Conservation (phyloP, 1,140 invertebrate genomes). For the Cyclargus thomasi region DNA sequence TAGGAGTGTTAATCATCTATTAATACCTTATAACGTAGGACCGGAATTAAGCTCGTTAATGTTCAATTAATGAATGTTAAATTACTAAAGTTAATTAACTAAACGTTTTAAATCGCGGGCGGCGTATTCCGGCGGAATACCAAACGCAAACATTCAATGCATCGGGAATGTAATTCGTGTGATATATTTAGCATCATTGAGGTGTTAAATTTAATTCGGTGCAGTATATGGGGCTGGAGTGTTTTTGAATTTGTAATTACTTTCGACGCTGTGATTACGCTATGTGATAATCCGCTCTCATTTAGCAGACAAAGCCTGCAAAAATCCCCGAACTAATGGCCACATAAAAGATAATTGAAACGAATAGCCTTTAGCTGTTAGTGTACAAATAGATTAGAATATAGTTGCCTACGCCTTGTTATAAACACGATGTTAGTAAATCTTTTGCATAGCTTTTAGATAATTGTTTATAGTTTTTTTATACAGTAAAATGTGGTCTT, state of each 20-base stretch:
- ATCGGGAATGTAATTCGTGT: conserved; percentile 1
- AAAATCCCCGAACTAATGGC: neutral
- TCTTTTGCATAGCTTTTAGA: no score
- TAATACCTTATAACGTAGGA: neutral
- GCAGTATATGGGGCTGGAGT: neutral
- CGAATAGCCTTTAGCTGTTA: neutral
- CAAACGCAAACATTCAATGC: neutral
- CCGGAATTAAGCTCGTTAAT: neutral
- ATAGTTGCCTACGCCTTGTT: neutral
- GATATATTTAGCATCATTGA: neutral
- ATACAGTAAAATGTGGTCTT: no score
- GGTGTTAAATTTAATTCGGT: neutral
- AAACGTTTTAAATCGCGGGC: neutral
- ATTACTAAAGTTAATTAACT: conserved; percentile 1
- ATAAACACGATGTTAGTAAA: neutral
- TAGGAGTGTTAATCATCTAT: no score
- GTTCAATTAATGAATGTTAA: neutral
- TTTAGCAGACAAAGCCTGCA: neutral
- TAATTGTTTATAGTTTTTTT: no score
- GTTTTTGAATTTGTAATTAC: conserved; percentile 1
- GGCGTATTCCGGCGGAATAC: neutral
- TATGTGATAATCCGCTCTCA: neutral
- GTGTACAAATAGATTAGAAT: neutral
- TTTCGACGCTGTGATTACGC: neutral
- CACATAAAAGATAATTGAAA: conserved; percentile 1